Percentiles rank a stretch among this genome's conserved stretches.
Evolutionary conservation across 1,140 invertebrate genomes (phyloP).

Genomic region (Drosophila suzukii): DNA sequence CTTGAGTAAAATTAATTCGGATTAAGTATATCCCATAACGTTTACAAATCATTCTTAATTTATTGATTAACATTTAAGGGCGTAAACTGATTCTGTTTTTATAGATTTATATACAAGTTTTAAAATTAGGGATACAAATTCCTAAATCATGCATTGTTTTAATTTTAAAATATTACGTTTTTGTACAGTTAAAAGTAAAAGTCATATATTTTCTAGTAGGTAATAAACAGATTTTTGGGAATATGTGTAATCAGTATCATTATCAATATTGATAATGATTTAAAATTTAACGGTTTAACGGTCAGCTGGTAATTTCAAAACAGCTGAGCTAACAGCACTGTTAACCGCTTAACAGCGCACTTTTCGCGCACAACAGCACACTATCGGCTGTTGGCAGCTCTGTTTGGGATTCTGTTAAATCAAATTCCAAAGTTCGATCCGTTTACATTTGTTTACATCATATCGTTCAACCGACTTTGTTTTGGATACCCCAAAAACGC

Average conservation of each 20-base stretch:
- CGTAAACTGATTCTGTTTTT: too few relatives aligned
- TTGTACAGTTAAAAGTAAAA: too few relatives aligned
- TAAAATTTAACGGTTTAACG: neutral
- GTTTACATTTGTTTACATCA: slow-evolving; percentile 32
- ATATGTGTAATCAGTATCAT: neutral
- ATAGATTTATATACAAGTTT: too few relatives aligned
- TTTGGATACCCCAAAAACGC: neutral
- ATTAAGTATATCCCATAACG: too few relatives aligned
- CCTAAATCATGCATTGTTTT: neutral
- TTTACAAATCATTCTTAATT: too few relatives aligned
- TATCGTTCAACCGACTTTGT: neutral
- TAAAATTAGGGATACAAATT: too few relatives aligned
- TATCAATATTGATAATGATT: neutral
- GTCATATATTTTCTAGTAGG: too few relatives aligned
- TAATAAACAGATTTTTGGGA: too few relatives aligned
- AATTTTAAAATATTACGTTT: neutral
- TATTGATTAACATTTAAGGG: too few relatives aligned
- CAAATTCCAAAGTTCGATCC: slow-evolving; percentile 30
- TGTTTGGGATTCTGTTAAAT: neutral
- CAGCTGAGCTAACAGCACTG: neutral
- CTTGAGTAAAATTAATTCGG: too few relatives aligned
- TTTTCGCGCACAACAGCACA: slow-evolving; percentile 7
- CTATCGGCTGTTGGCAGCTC: neutral
- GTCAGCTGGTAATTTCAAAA: neutral
- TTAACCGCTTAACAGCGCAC: neutral